Evolutionary conservation across 2,797 vertebrate genomes (phyloP).

Genomic region (Botia kubotai): DNA sequence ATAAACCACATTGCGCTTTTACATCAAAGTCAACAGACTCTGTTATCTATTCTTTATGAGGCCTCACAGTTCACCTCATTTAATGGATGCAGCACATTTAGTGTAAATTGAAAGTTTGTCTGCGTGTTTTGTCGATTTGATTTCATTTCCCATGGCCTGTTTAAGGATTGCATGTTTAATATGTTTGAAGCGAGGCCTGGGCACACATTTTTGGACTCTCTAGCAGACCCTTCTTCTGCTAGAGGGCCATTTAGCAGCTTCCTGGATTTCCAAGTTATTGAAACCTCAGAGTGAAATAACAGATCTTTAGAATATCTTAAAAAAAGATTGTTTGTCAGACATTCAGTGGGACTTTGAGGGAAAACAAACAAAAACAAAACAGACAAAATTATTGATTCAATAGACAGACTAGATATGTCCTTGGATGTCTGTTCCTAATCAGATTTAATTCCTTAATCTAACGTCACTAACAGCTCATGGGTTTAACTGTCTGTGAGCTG

Average conservation of each 20-base stretch:
- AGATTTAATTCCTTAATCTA: slow-evolving; percentile 49
- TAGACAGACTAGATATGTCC: background rate
- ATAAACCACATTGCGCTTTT: slow-evolving; percentile 58
- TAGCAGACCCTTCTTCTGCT: too few relatives aligned
- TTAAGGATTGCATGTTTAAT: slow-evolving; percentile 52
- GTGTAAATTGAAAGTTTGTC: slow-evolving; percentile 40
- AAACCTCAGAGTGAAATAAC: background rate
- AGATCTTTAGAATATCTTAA: background rate
- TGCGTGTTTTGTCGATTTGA: slow-evolving; percentile 28
- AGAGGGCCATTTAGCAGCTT: too few relatives aligned
- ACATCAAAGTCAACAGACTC: slow-evolving; percentile 63
- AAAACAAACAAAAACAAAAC: background rate
- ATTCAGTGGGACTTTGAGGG: background rate
- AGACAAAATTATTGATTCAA: too few relatives aligned
- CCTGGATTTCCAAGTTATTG: too few relatives aligned
- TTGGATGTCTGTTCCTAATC: slow-evolving; percentile 44
- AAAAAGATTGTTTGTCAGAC: background rate
- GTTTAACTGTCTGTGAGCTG: slow-evolving; percentile 38
- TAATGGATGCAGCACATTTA: slow-evolving; percentile 43
- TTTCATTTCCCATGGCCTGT: slow-evolving; percentile 60
- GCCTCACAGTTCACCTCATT: slow-evolving; percentile 51
- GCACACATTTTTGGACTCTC: too few relatives aligned
- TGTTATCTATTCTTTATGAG: slow-evolving; percentile 63
- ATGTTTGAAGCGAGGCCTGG: too few relatives aligned
- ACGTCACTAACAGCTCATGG: slow-evolving; percentile 25